Conservation (phyloP, 2,888 invertebrate genomes). For the Temnothorax rugatulus region DNA sequence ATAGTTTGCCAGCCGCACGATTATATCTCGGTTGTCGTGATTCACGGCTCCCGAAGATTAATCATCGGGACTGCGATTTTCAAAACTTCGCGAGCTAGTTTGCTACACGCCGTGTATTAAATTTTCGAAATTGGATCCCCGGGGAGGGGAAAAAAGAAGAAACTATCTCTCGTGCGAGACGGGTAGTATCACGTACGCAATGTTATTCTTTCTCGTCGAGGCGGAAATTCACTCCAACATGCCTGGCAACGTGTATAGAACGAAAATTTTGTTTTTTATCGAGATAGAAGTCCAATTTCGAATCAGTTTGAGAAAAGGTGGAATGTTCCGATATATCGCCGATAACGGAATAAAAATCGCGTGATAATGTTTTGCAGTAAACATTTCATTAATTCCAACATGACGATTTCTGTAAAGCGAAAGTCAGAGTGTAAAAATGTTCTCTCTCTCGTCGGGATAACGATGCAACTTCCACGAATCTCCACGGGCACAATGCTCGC, state of each 20-base stretch:
- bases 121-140: constrained; percentile 52
- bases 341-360: background rate
- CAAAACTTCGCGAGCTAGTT: constrained; percentile 38
- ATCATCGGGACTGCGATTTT: constrained; percentile 44
- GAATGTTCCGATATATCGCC: background rate
- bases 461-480: constrained; percentile 29
- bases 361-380: constrained; percentile 3
- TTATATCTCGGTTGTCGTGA: constrained; percentile 3
- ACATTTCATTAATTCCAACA: background rate
- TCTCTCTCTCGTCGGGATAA: constrained; percentile 2
- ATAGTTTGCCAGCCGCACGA: background rate
- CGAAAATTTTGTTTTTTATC: constrained; percentile 44
- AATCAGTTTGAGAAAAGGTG: background rate
- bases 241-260: constrained; percentile 23
- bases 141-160: constrained; percentile 29
- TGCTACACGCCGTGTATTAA: constrained; percentile 34
- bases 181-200: constrained; percentile 52
- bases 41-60: constrained; percentile 25
- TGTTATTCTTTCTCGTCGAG: constrained; percentile 48
- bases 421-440: background rate
- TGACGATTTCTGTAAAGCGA: background rate
- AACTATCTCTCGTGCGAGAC: constrained; percentile 29
- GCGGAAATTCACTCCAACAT: constrained; percentile 44
- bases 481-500: background rate
- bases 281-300: constrained; percentile 25